Base-by-base conservation (phyloP, 2,888 invertebrate genomes). In the Rhingia campestris region DNA sequence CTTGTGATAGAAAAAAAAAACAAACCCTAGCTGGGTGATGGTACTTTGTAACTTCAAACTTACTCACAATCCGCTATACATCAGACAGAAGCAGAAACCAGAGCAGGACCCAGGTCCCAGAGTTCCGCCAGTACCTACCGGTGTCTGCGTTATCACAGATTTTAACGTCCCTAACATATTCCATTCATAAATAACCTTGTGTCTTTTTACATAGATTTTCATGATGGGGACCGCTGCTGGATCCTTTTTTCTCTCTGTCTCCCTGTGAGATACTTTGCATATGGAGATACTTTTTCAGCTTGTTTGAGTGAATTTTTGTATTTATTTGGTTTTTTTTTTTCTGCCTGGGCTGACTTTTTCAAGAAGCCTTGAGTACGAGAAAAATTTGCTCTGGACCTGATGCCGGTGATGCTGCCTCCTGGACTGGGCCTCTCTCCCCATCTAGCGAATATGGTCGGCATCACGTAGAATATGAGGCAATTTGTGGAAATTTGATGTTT, bases 401-500 rank as follows among this genome's bases (percentile, higher is more conserved):
- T 7, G 49, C 6, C 47, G 30, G 10, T 43, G 22, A 1, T 6
- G 37, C 30, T 43, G 45, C 39, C 1, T 6, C 39, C 64, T 4
- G 32, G n/a, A 30, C 41, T 9, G 0, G 9, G 4, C 10, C 45
- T 2, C n/a, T 12, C 30, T 43, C 45, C 63, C 39, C 14, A 54
- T 58, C 41, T 22, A 4, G 35, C 14, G 35, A 79, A 79, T 80
- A 84, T 84, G 84, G 59, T 66, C 84, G 67, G 80, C 80, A 75
- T 84, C 91, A 90, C 90, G 91, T 90, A 90, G 89, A 90, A 90
- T 90, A 90, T 90, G 90, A 90, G 88, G 89, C 89, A 89, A 90
- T 90, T 90, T 91, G 90, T 88, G 89, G 88, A 90, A 90, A 90
- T 90, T 91, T 91, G 91, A 90, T 90, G 90, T 88, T 90, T 91